Evolutionary conservation across 2,888 invertebrate species (phyloP).

Genomic region (Coleophora flavipennella): DNA sequence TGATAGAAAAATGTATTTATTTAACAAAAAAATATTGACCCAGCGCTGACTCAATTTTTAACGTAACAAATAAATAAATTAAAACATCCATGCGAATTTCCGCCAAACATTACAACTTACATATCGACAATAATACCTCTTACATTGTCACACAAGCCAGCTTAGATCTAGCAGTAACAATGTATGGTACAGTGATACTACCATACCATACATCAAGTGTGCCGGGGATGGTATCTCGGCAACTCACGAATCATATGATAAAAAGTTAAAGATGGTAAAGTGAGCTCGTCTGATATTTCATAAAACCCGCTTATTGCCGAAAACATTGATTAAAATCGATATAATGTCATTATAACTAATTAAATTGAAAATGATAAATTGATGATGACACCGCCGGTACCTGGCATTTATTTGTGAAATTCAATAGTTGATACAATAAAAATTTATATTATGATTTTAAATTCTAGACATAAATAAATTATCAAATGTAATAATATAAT

Average conservation of each 20-base stretch:
- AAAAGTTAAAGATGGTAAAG: not conserved
- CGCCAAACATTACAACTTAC: constrained; percentile 63
- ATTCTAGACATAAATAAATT: constrained; percentile 41
- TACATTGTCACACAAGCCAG: constrained; percentile 49
- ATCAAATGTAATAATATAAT: constrained; percentile 53
- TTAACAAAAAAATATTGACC: constrained; percentile 62
- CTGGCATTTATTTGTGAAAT: constrained; percentile 40
- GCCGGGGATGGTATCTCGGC: too few species aligned
- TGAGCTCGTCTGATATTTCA: not conserved
- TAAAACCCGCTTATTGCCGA: not conserved
- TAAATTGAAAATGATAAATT: constrained; percentile 20
- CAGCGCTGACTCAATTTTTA: constrained; percentile 63
- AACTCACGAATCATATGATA: constrained; percentile 1
- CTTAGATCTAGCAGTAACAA: constrained; percentile 28
- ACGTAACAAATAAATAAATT: constrained; percentile 57
- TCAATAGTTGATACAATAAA: constrained; percentile 32
- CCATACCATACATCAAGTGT: too few species aligned
- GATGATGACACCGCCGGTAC: constrained; percentile 30
- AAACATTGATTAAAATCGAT: constrained; percentile 18
- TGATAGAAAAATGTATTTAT: constrained; percentile 67
- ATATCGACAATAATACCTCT: constrained; percentile 31
- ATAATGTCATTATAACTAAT: constrained; percentile 11
- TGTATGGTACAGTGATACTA: not conserved
- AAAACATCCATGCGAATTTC: constrained; percentile 64
- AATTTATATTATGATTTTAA: constrained; percentile 41